A percentile compares a stretch with the other conserved stretches of the same genome.
These are phyloP conservation scores for Pseudococcus viburni DNA, from an alignment of 2,888 invertebrate genomes.

Conservation along the genomic window DNA sequence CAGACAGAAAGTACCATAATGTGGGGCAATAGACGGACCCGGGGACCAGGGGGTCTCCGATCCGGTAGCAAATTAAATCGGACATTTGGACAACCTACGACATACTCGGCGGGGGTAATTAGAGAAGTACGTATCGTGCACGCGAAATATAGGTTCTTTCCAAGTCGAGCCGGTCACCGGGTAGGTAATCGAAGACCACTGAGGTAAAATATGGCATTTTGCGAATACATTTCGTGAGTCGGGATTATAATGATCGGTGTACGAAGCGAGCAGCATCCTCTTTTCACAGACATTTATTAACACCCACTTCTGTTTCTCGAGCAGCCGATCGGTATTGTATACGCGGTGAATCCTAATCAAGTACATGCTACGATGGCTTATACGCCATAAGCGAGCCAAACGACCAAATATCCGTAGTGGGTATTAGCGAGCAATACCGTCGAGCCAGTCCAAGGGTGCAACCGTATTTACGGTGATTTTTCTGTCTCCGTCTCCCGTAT, in stretches of 20 bases:
- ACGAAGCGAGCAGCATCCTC: conserved; percentile 8
- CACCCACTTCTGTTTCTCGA: conserved; percentile 17
- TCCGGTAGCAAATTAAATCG: conserved; percentile 25
- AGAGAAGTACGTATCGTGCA: neutral
- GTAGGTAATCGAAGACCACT: neutral
- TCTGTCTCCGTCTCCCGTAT: neutral
- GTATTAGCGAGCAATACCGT: neutral
- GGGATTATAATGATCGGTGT: neutral
- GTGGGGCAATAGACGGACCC: neutral
- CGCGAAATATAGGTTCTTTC: neutral
- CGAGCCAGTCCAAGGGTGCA: conserved; percentile 6
- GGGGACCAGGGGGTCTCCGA: neutral
- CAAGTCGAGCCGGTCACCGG: neutral
- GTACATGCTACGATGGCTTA: neutral
- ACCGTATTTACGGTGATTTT: neutral
- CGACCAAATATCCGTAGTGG: conserved; percentile 16
- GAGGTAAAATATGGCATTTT: conserved; percentile 21
- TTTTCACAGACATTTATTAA: conserved; percentile 49
- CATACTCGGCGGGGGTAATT: conserved; percentile 9
- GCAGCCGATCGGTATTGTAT: neutral
- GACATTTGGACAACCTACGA: conserved; percentile 9
- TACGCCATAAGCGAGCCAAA: neutral
- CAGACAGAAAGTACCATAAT: neutral
- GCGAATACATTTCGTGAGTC: conserved; percentile 45
- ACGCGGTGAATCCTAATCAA: conserved; percentile 24